phyloP scores from a whole-genome alignment of 2,113 vertebrate species.

The Daboia siamensis region DNA sequence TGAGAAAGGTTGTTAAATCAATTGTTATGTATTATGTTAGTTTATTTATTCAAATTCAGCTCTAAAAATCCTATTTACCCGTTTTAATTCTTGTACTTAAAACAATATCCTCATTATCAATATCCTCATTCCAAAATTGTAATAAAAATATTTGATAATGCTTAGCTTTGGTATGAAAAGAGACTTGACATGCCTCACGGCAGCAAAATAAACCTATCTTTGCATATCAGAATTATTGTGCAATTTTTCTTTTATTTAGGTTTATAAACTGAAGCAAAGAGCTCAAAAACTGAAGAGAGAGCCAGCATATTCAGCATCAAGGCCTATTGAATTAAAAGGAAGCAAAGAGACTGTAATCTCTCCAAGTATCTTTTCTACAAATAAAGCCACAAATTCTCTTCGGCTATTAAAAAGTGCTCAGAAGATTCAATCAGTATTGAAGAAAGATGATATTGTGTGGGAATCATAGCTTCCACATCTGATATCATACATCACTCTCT shows the following conservation, averaged over 20 bases:
- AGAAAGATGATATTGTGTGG: constrained; percentile 78
- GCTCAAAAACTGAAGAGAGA: constrained; percentile 61
- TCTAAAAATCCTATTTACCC: background rate
- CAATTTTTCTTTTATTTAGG: constrained; percentile 61
- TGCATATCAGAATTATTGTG: background rate
- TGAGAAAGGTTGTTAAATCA: background rate
- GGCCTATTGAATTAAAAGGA: constrained; percentile 42
- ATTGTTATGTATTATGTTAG: background rate
- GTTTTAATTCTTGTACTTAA: background rate
- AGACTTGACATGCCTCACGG: background rate
- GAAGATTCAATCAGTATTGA: constrained; percentile 78
- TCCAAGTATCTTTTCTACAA: constrained; percentile 54
- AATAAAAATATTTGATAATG: background rate
- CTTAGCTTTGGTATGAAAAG: too few species aligned
- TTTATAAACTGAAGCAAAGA: constrained; percentile 73
- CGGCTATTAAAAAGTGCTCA: constrained; percentile 74
- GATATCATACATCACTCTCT: background rate
- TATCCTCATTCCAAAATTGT: background rate
- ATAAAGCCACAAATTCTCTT: constrained; percentile 65
- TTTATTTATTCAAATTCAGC: background rate
- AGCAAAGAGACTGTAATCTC: constrained; percentile 55
- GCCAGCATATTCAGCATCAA: constrained; percentile 31
- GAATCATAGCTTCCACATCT: constrained; percentile 66
- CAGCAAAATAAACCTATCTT: background rate
- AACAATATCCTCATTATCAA: background rate